Conservation (phyloP, 2,797 vertebrate species). For the Mastacembelus armatus region DNA sequence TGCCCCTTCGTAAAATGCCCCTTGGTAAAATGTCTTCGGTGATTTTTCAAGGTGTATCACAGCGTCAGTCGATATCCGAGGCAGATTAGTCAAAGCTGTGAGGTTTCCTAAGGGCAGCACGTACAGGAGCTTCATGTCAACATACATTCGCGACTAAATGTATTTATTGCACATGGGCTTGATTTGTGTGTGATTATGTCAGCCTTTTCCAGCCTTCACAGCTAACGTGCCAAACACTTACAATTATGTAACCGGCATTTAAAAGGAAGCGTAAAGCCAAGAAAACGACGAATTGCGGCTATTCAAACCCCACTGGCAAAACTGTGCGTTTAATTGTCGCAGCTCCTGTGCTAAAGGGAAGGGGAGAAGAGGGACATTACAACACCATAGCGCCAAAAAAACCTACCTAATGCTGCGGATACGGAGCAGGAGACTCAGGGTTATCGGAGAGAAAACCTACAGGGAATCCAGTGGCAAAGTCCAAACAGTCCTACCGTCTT, state of each 20-base stretch:
- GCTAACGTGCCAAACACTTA: neutral
- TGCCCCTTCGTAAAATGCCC: neutral
- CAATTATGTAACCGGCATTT: constrained; percentile 34
- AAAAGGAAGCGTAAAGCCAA: neutral
- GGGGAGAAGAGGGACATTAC: constrained; percentile 31
- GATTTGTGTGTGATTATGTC: neutral
- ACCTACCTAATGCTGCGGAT: constrained; percentile 75
- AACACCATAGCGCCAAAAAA: constrained; percentile 24
- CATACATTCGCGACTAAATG: neutral
- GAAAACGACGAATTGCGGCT: neutral
- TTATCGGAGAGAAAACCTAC: constrained; percentile 36
- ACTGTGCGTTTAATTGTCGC: constrained; percentile 43
- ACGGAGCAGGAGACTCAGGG: constrained; percentile 49
- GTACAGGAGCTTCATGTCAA: constrained; percentile 20
- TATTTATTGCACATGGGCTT: constrained; percentile 11
- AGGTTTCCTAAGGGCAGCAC: neutral
- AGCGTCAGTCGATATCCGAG: neutral
- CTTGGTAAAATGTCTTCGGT: constrained; percentile 23
- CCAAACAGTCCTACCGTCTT: constrained; percentile 44
- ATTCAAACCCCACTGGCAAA: neutral
- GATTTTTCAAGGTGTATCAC: constrained; percentile 13
- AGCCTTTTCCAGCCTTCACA: constrained; percentile 2
- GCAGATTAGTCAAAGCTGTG: constrained; percentile 1
- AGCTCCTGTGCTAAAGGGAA: constrained; percentile 28
- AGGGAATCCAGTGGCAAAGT: constrained; percentile 16